These are phyloP conservation scores for Suillia variegata DNA, from an alignment of 2,888 invertebrate species.

Conservation along the genomic window DNA sequence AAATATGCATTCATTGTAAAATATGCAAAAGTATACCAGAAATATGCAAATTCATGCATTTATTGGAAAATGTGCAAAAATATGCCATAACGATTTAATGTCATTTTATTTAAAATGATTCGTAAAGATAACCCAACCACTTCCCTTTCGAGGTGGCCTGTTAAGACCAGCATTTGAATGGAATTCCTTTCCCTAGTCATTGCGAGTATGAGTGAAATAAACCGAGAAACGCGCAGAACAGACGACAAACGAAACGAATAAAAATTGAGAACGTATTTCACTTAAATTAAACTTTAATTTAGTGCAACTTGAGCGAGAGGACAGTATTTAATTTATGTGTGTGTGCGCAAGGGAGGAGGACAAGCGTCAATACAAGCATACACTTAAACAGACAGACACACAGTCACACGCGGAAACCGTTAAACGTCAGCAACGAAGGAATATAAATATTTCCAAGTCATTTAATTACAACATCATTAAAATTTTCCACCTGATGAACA, in stretches of 20 bases:
- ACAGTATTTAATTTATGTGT: no score
- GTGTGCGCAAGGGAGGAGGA: no score
- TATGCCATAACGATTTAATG: no score
- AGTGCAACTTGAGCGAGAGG: no score
- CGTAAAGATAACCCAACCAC: no score
- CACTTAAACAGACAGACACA: no score
- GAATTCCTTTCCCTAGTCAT: no score
- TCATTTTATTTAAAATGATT: no score
- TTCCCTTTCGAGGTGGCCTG: no score
- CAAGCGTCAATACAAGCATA: no score
- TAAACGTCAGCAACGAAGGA: background rate
- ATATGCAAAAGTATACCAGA: background rate
- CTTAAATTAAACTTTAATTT: background rate
- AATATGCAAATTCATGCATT: background rate
- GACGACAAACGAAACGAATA: background rate
- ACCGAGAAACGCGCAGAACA: background rate
- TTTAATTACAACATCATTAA: conserved; percentile 51
- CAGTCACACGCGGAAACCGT: background rate
- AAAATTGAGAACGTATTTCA: background rate
- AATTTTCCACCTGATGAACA: conserved; percentile 38
- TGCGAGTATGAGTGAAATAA: background rate
- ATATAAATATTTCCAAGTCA: conserved; percentile 44
- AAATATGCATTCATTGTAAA: no score
- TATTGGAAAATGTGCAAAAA: background rate
- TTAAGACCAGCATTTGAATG: no score